Conservation (phyloP, 2,113 vertebrate species). For the Dinomys branickii region DNA sequence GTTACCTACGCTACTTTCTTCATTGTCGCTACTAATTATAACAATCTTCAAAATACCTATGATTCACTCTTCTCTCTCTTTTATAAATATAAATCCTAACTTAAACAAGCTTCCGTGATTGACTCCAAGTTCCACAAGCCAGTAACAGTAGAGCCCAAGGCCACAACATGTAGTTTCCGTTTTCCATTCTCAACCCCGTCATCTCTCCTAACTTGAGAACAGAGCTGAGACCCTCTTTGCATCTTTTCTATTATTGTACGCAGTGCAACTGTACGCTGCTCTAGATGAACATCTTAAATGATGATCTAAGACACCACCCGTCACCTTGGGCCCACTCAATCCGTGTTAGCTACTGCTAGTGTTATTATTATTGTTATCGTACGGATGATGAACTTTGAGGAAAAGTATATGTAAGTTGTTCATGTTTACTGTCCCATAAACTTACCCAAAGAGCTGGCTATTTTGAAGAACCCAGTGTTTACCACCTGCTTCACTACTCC, state of each 20-base stretch:
- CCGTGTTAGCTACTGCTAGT: neutral
- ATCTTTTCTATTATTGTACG: neutral
- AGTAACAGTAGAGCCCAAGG: neutral
- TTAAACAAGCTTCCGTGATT: neutral
- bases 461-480: neutral
- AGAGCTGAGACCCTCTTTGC: neutral
- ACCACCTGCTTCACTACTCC: neutral
- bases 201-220: neutral
- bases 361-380: too few relatives aligned
- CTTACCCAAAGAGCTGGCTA: neutral
- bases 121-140: neutral
- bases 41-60: neutral
- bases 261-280: neutral
- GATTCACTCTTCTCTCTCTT: neutral
- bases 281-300: neutral
- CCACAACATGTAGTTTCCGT: neutral
- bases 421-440: neutral
- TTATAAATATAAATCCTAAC: neutral
- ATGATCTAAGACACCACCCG: neutral
- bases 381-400: neutral
- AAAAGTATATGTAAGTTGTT: neutral
- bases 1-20: neutral
- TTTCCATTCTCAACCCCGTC: neutral
- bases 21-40: neutral
- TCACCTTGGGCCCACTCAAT: neutral